Evolutionary conservation across 1,140 invertebrate species (phyloP).

Genomic region (Nautilus pompilius): DNA sequence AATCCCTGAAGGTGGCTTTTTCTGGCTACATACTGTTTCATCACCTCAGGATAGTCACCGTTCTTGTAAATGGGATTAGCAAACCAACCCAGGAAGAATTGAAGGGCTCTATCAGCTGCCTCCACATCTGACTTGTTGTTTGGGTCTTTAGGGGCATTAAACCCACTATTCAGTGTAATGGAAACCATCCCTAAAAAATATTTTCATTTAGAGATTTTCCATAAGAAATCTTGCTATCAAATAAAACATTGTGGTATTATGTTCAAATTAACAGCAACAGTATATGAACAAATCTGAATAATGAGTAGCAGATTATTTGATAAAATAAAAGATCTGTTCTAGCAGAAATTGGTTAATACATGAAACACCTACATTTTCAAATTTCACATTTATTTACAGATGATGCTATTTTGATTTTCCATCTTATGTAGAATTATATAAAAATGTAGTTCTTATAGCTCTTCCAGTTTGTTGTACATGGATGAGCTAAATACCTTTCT

Average conservation of each 20-base stretch:
- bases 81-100: constrained; percentile 47
- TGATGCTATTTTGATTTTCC: too few species aligned
- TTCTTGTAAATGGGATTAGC: constrained; percentile 44
- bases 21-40: constrained; percentile 33
- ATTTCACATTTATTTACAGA: too few species aligned
- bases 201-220: background rate
- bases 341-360: too few species aligned
- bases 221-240: background rate
- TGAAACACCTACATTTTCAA: too few species aligned
- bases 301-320: too few species aligned
- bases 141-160: constrained; percentile 24
- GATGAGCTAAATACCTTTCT: too few species aligned
- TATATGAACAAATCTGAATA: too few species aligned
- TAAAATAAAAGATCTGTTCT: too few species aligned
- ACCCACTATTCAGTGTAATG: constrained; percentile 25
- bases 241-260: background rate
- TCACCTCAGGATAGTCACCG: constrained; percentile 49
- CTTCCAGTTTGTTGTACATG: too few species aligned
- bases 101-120: constrained; percentile 32
- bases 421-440: too few species aligned
- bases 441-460: too few species aligned
- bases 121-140: constrained; percentile 19
- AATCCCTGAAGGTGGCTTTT: constrained; percentile 30
- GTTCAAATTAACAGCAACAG: background rate
- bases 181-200: constrained; percentile 18